phyloP scores from a whole-genome alignment of 2,797 vertebrate genomes.

The Halcyon chelicuti region DNA sequence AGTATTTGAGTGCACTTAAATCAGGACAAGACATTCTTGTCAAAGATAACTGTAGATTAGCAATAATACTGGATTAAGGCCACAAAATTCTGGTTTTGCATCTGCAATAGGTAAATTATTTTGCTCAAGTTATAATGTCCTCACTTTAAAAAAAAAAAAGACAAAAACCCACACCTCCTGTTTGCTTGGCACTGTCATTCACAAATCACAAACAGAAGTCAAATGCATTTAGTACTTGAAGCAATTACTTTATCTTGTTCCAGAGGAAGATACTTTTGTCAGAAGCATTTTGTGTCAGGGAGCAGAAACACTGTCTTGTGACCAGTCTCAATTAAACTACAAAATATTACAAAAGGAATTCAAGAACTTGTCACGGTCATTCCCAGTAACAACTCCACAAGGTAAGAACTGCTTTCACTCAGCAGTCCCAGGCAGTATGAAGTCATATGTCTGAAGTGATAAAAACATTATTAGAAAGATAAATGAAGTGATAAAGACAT shows the following conservation, averaged over 20 bases:
- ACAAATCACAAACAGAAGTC: background rate
- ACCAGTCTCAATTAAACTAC: background rate
- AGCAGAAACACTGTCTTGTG: background rate
- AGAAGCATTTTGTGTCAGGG: background rate
- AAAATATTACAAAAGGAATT: background rate
- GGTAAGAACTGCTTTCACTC: background rate
- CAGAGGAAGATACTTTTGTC: background rate
- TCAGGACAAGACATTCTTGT: background rate
- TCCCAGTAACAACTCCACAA: background rate
- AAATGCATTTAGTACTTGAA: background rate
- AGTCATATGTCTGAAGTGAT: slow-evolving; percentile 28
- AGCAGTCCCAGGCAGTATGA: background rate
- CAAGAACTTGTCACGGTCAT: background rate
- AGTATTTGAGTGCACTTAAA: background rate
- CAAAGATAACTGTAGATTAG: background rate
- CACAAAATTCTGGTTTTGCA: background rate
- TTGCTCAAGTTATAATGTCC: background rate
- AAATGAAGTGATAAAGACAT: slow-evolving; percentile 33
- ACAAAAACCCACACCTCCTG: background rate
- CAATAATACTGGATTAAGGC: background rate
- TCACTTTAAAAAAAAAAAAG: background rate
- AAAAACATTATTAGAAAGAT: slow-evolving; percentile 49
- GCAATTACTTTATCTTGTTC: background rate
- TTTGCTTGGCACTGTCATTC: background rate
- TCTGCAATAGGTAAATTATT: background rate